Evolutionary conservation across 2,888 invertebrate species (phyloP).

Genomic region (Monoplex corrugatus): DNA sequence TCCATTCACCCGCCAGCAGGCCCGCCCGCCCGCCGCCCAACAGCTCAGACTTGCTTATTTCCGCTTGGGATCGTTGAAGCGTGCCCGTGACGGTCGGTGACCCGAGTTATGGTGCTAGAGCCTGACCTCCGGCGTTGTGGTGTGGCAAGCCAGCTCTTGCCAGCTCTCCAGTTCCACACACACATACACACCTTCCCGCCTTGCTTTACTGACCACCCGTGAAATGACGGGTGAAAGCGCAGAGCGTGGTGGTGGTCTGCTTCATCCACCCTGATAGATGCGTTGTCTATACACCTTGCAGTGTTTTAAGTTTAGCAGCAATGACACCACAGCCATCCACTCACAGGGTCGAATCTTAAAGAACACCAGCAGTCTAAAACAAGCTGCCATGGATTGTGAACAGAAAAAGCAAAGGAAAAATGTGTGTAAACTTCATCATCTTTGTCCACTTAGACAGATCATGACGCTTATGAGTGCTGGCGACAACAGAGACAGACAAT

Average conservation of each 20-base stretch:
- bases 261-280: background rate
- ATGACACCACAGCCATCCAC: too few species aligned
- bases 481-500: too few species aligned
- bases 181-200: background rate
- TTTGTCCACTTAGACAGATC: too few species aligned
- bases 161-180: background rate
- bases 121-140: background rate
- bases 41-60: slow-evolving; percentile 35
- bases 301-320: too few species aligned
- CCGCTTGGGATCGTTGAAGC: slow-evolving; percentile 37
- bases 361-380: too few species aligned
- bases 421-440: too few species aligned
- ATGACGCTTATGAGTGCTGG: too few species aligned
- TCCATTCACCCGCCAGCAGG: background rate
- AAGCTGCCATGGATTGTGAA: too few species aligned
- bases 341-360: too few species aligned
- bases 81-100: slow-evolving; percentile 39
- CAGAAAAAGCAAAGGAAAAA: too few species aligned
- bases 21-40: background rate
- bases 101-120: background rate
- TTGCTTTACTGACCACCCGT: background rate
- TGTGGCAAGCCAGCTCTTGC: background rate
- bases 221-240: background rate
- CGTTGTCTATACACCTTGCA: too few species aligned
- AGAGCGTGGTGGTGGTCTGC: background rate